phyloP scores from a whole-genome alignment of 1,140 invertebrate species.

The Drosophila micromelanica region DNA sequence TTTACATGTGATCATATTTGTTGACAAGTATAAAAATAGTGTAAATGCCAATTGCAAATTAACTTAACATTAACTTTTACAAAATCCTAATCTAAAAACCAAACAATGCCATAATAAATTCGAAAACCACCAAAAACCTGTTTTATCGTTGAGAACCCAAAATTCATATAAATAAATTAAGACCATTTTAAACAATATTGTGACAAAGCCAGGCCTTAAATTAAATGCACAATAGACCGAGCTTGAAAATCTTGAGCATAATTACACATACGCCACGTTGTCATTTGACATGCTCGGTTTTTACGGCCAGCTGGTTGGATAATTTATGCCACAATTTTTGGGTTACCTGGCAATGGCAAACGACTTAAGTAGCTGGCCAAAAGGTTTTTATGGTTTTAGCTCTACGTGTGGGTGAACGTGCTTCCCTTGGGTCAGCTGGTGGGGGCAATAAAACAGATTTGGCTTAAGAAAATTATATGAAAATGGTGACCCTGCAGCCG shows the following conservation, averaged over 20 bases:
- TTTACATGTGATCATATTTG: no score
- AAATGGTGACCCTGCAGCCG: slow-evolving; percentile 40
- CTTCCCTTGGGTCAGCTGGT: slow-evolving; percentile 27
- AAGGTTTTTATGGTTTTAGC: slow-evolving; percentile 62
- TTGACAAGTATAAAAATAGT: no score
- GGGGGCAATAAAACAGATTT: slow-evolving; percentile 77
- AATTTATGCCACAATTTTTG: slow-evolving; percentile 71
- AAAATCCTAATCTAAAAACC: no score
- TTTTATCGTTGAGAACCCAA: not conserved
- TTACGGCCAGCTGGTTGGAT: slow-evolving; percentile 69
- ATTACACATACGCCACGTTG: slow-evolving; percentile 70
- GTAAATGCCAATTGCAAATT: no score
- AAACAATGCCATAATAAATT: no score
- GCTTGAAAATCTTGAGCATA: slow-evolving; percentile 34
- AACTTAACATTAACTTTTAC: no score
- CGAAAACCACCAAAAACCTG: not conserved
- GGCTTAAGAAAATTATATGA: slow-evolving; percentile 64
- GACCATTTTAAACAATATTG: slow-evolving; percentile 9
- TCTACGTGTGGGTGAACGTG: slow-evolving; percentile 35
- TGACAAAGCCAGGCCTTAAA: no score
- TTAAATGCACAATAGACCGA: not conserved
- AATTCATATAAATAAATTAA: not conserved
- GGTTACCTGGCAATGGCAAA: slow-evolving; percentile 39
- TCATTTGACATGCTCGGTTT: slow-evolving; percentile 66
- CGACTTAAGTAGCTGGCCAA: slow-evolving; percentile 66